phyloP scores from a whole-genome alignment of 1,140 invertebrate genomes.

The Saccostrea glomerata region DNA sequence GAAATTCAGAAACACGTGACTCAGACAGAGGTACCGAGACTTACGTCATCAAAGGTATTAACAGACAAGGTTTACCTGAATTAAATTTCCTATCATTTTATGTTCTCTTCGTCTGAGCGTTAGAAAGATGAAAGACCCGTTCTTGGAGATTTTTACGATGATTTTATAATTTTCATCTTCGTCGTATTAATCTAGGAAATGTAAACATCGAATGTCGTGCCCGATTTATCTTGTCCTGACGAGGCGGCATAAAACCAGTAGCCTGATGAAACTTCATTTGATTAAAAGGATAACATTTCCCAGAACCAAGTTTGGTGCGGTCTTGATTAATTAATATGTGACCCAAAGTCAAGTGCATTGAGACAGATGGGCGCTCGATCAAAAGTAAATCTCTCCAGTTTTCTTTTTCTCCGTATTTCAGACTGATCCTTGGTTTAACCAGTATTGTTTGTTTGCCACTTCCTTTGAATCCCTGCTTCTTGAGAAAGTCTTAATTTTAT shows the following conservation, averaged over 20 bases:
- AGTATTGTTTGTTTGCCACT: background rate
- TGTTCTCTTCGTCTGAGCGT: background rate
- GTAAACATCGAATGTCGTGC: conserved; percentile 12
- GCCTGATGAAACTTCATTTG: conserved; percentile 32
- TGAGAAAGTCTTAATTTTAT: background rate
- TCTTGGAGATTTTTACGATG: background rate
- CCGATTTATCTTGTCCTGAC: conserved; percentile 37
- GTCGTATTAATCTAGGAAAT: conserved; percentile 25
- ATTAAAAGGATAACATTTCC: conserved; percentile 46
- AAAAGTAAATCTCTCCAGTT: background rate
- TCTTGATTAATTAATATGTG: conserved; percentile 44
- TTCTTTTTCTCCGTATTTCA: background rate
- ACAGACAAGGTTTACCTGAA: background rate
- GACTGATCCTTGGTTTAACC: background rate
- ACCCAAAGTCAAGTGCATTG: conserved; percentile 37
- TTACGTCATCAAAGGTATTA: background rate
- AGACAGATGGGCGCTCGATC: conserved; percentile 34
- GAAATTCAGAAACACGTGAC: too few species aligned
- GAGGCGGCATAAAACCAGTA: conserved; percentile 5
- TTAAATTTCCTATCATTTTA: background rate
- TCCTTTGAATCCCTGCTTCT: background rate
- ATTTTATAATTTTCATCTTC: conserved; percentile 25
- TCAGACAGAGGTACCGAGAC: background rate
- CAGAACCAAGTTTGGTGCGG: conserved; percentile 32
- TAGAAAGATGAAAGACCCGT: conserved; percentile 1